Percentiles rank a stretch among this genome's conserved stretches.
Evolutionary conservation across 1,140 invertebrate species (phyloP).

Genomic region (Macrobrachium nipponense): DNA sequence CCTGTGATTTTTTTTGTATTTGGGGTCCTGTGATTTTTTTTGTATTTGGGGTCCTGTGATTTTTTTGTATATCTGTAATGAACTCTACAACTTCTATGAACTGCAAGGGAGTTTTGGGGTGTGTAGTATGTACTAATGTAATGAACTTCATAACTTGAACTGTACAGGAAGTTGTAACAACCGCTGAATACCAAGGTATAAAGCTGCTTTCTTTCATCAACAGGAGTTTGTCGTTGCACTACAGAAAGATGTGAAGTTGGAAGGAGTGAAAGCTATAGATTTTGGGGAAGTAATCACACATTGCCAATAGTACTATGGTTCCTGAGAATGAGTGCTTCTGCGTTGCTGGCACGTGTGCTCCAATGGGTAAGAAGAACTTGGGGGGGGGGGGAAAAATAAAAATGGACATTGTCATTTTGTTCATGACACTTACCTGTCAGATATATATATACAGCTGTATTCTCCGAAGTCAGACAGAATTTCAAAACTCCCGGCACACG

Average conservation of each 20-base stretch:
- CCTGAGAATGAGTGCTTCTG: conserved; percentile 62
- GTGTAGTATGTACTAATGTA: too few species aligned
- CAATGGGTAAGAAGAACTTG: conserved; percentile 23
- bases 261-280: conserved; percentile 56
- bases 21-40: neutral
- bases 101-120: neutral
- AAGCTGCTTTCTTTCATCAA: neutral
- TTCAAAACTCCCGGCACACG: too few species aligned
- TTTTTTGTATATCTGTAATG: too few species aligned
- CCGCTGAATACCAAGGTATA: neutral
- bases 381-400: too few species aligned
- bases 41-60: too few species aligned
- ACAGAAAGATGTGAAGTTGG: conserved; percentile 53
- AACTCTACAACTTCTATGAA: too few species aligned
- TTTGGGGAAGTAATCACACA: conserved; percentile 39
- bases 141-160: too few species aligned
- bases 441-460: too few species aligned
- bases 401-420: too few species aligned
- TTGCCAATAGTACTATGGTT: conserved; percentile 43
- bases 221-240: conserved; percentile 56
- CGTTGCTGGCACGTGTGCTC: conserved; percentile 7
- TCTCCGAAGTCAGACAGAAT: too few species aligned
- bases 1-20: conserved; percentile 19
- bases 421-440: too few species aligned
- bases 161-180: too few species aligned